A percentile compares a stretch with the other conserved stretches of the same genome.
Conservation (phyloP, 2,888 invertebrate genomes). For the Stenolophus ochropezus region DNA sequence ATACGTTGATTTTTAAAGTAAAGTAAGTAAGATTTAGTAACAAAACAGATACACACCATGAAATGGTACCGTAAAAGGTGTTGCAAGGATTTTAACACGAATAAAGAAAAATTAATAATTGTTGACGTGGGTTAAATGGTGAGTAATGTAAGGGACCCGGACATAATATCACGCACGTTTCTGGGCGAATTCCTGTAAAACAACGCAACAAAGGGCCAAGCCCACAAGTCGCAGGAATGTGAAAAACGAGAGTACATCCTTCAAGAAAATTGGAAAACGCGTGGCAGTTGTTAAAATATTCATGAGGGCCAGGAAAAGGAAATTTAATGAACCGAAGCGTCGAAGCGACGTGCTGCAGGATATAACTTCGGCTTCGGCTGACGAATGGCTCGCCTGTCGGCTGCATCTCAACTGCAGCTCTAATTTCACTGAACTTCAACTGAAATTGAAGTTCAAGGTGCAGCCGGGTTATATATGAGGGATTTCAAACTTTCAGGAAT, state of each 20-base stretch:
- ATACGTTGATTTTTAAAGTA: too few species aligned
- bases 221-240: slow-evolving; percentile 61
- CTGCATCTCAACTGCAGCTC: slow-evolving; percentile 20
- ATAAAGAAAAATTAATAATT: not conserved
- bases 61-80: not conserved
- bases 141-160: not conserved
- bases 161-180: not conserved
- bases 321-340: slow-evolving; percentile 66
- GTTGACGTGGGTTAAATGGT: not conserved
- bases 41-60: too few species aligned
- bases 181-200: slow-evolving; percentile 16
- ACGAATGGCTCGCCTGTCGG: slow-evolving; percentile 15
- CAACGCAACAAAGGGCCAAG: slow-evolving; percentile 58
- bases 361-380: slow-evolving; percentile 20
- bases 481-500: not conserved
- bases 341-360: slow-evolving; percentile 50
- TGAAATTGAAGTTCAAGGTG: not conserved
- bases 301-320: slow-evolving; percentile 66
- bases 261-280: slow-evolving; percentile 69
- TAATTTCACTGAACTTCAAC: slow-evolving; percentile 11
- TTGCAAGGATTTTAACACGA: too few species aligned
- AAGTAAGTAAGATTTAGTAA: too few species aligned
- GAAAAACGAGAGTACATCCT: slow-evolving; percentile 68
- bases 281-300: slow-evolving; percentile 69
- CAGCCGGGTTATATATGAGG: not conserved